Evolutionary conservation across 2,888 invertebrate genomes (phyloP), one percentile per base, ranked within the genome.

Genomic region (Galerucella nymphaeae): DNA sequence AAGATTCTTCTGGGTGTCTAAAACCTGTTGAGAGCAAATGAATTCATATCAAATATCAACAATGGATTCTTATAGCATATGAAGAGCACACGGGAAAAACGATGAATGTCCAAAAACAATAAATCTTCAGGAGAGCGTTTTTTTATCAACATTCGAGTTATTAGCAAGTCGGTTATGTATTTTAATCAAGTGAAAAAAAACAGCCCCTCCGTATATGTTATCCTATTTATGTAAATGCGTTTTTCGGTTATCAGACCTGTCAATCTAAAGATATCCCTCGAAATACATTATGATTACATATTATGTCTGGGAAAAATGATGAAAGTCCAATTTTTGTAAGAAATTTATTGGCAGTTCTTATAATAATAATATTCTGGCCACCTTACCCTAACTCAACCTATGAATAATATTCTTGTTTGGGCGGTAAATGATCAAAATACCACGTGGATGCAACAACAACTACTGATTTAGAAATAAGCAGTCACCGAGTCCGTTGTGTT

Each of bases 101-200:
- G 50, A 53, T 65, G 23, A 65, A 50, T 65, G 65, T 53, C 55
- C 65, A 65, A 65, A 53, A 50, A 23, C 30, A n/a, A 38, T 53
- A 16, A 53, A 30, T 65, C 8, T 64, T 50, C 64, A 64, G 11
- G 16, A 23, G 23, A 45, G 64, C 64, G 64, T 18, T 64, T 48
- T 64, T 65, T 48, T n/a, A 65, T 23, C 23, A 53, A n/a, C 10
- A 23, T 65, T 65, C 65, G n/a, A 30, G 53, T 65, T 65, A 65
- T 50, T 65, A 65, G 50, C 53, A 65, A 65, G 53, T 50, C 65
- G 38, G 30, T 64, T 50, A 50, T 50, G 14, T 30, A 53, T 30
- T 65, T 65, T 65, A 6, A 64, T 14, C 20, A 45, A 48, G 18
- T 48, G 23, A 64, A 38, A 20, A 45, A 10, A 63, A 41, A n/a